Evolutionary conservation across 1,140 invertebrate species (phyloP).

Genomic region (Zaprionus nigranus): DNA sequence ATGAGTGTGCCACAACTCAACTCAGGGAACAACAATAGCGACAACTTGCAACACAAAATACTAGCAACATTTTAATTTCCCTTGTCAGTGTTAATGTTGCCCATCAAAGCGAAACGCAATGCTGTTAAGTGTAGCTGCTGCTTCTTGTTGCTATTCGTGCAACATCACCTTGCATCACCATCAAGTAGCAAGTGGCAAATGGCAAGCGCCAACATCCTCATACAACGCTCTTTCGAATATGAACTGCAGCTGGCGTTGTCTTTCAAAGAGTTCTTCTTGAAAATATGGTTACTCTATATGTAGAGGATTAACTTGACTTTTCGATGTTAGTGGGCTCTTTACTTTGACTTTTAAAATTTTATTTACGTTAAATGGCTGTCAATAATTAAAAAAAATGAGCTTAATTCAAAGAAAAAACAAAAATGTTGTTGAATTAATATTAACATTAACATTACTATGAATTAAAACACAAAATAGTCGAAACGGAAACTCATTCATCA

Average conservation of each 20-base stretch:
- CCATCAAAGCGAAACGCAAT: constrained; percentile 25
- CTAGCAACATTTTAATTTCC: constrained; percentile 52
- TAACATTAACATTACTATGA: too few species aligned
- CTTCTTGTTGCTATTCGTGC: background rate
- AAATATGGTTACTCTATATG: background rate
- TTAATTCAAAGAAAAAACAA: too few species aligned
- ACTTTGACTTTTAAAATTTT: too few species aligned
- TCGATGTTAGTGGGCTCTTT: too few species aligned
- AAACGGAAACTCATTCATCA: too few species aligned
- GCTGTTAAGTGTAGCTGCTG: background rate
- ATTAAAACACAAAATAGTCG: too few species aligned
- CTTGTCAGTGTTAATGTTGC: constrained; percentile 59
- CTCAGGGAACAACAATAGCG: background rate
- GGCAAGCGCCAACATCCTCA: constrained; percentile 1
- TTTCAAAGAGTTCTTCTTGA: background rate
- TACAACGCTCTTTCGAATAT: background rate
- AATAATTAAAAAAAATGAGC: too few species aligned
- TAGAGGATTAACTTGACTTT: background rate
- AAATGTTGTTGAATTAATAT: too few species aligned
- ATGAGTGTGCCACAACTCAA: constrained; percentile 33
- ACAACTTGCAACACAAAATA: background rate
- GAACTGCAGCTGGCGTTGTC: constrained; percentile 4
- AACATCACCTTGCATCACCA: constrained; percentile 3
- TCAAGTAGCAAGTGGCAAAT: constrained; percentile 18
- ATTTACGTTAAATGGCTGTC: too few species aligned